Percentiles rank a stretch among this genome's conserved stretches.
phyloP scores from a whole-genome alignment of 2,113 vertebrate genomes.

The Vidua macroura region DNA sequence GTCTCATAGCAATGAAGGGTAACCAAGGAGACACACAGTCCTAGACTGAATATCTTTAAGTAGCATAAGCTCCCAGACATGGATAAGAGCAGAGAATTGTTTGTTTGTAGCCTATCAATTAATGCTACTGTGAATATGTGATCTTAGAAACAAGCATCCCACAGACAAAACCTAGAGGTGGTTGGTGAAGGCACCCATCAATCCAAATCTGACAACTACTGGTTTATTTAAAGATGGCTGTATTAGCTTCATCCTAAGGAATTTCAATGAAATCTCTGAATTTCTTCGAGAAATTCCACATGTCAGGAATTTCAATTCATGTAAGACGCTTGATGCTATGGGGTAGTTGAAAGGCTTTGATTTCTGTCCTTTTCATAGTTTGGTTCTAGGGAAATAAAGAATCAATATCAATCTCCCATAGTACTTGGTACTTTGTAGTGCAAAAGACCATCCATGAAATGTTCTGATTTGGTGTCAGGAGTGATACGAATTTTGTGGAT shows the following conservation, averaged over 20 bases:
- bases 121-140: neutral
- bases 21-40: neutral
- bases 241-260: neutral
- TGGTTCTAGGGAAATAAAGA: neutral
- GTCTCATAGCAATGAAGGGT: neutral
- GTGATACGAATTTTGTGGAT: neutral
- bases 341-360: slow-evolving; percentile 5
- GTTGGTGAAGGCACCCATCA: neutral
- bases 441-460: neutral
- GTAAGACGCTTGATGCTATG: neutral
- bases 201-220: neutral
- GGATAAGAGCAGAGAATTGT: neutral
- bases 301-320: neutral
- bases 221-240: neutral
- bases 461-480: neutral
- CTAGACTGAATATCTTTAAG: neutral
- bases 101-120: neutral
- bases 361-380: neutral
- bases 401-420: neutral
- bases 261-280: neutral
- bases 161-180: neutral
- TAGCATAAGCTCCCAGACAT: neutral
- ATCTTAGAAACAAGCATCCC: neutral
- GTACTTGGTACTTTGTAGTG: neutral
- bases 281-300: slow-evolving; percentile 6